Evolutionary conservation across 2,888 invertebrate genomes (phyloP), one percentile per base, ranked within the genome.

Genomic region (Xanthia togata): DNA sequence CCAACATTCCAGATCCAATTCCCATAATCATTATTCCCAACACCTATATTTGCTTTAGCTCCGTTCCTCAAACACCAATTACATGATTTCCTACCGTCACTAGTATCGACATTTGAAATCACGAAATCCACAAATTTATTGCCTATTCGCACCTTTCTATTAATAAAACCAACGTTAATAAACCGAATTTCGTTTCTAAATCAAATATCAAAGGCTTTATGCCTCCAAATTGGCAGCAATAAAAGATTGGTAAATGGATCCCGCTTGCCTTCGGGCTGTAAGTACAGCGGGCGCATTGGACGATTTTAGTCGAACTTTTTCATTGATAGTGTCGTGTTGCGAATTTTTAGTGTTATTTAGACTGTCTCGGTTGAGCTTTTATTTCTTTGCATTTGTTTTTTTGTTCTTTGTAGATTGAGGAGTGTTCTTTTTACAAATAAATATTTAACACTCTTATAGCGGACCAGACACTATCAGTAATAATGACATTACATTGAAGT

Each of bases 191-290:
- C 86, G 80, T 84, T 89, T 86, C 89, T 89, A 89, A 91, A 91
- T 90, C 90, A 89, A 90, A 91, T 91, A 88, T 86, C 80, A 86
- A 87, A 87, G 78, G 84, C 87, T 90, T 88, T 89, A 87, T 87
- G 80, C 74, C 57, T 78, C 62, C 65, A 81, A 87, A 85, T 87
- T 87, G 86, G 83, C 11, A 69, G 82, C 80, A 86, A 88, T 88
- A 89, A 87, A 89, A 86, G 76, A 81, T 82, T 79, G 78, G 81
- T 79, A 86, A 88, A 79, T 86, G 82, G 79, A 87, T 80, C 81
- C 44, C 68, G 71, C 41, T 35, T 69, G 78, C 73, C 87, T 83
- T 64, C 60, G 47, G 81, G 86, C 83, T 38, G 70, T 73, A 71
- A 73, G 79, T 86, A 63, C 72, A 59, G 60, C 64, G 71, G 23